Conservation (phyloP, 2,888 invertebrate species). For the Choristoneura rosaceana region DNA sequence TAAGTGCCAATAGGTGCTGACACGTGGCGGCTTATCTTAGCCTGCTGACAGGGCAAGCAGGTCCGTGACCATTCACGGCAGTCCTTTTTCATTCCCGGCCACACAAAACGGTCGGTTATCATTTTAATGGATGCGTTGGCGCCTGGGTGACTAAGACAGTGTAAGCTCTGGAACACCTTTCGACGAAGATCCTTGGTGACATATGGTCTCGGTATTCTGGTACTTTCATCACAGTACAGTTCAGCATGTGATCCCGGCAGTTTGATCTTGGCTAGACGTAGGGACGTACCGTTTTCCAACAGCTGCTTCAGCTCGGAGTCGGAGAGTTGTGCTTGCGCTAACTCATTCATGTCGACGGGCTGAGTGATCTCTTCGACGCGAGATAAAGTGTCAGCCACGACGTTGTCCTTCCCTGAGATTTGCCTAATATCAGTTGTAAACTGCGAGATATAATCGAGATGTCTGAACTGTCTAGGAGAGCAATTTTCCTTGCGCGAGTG, state of each 20-base stretch:
- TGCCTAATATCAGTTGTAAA: conserved; percentile 41
- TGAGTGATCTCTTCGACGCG: conserved; percentile 46
- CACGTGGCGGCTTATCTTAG: conserved; percentile 56
- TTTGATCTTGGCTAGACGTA: neutral
- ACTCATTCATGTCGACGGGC: neutral
- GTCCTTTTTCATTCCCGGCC: conserved; percentile 60
- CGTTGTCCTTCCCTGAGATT: conserved; percentile 35
- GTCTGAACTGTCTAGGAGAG: conserved; percentile 40
- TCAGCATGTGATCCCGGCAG: neutral
- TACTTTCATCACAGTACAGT: neutral
- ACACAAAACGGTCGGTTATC: conserved; percentile 57
- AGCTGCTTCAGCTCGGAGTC: conserved; percentile 15
- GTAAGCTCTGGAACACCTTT: conserved; percentile 11
- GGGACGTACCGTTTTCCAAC: neutral
- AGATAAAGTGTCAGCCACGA: conserved; percentile 47
- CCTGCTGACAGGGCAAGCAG: conserved; percentile 57
- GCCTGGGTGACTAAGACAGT: conserved; percentile 19
- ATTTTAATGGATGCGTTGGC: conserved; percentile 41
- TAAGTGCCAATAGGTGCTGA: conserved; percentile 47
- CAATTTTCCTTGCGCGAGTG: conserved; percentile 43
- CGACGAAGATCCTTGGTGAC: too few species aligned
- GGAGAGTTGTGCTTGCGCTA: conserved; percentile 24
- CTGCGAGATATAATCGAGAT: conserved; percentile 45
- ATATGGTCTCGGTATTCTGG: conserved; percentile 1
- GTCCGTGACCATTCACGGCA: conserved; percentile 53